Conservation (phyloP, 2,113 vertebrate species). For the Colaptes auratus region DNA sequence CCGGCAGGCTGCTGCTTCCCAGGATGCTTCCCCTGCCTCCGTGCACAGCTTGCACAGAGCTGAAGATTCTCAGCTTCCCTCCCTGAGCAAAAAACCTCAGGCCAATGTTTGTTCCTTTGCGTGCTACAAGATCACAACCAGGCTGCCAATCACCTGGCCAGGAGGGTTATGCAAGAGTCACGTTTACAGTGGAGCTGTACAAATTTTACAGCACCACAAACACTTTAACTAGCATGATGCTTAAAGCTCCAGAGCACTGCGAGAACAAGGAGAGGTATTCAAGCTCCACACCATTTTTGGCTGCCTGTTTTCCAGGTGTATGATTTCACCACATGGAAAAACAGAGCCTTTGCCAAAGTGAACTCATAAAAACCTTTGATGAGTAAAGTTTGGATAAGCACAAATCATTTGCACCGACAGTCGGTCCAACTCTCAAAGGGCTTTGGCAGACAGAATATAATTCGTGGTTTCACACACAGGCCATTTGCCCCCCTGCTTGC, state of each 20-base stretch:
- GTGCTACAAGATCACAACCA: neutral
- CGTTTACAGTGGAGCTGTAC: constrained; percentile 56
- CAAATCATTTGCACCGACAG: constrained; percentile 67
- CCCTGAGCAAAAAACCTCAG: neutral
- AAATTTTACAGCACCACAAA: constrained; percentile 69
- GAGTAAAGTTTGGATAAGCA: constrained; percentile 75
- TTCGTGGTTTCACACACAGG: constrained; percentile 70
- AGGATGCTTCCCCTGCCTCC: neutral
- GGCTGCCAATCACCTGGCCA: constrained; percentile 42
- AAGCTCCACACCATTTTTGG: constrained; percentile 53
- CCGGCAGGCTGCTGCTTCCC: neutral
- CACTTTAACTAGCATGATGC: constrained; percentile 42
- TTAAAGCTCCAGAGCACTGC: constrained; percentile 30
- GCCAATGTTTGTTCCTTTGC: constrained; percentile 1
- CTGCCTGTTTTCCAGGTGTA: constrained; percentile 69
- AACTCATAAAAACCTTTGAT: constrained; percentile 73
- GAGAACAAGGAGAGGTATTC: constrained; percentile 77
- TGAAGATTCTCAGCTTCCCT: neutral
- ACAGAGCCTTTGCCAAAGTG: constrained; percentile 63
- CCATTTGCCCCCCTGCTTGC: constrained; percentile 13
- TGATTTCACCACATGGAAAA: constrained; percentile 75
- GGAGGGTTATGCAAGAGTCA: constrained; percentile 41
- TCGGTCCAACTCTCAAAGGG: constrained; percentile 64
- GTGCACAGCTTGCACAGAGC: neutral
- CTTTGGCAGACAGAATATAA: constrained; percentile 70